Evolutionary conservation across 92 coral and sea anemone species (phyloP), one percentile per base, ranked within the genome.

Genomic region (Epizoanthus illoricatus): DNA sequence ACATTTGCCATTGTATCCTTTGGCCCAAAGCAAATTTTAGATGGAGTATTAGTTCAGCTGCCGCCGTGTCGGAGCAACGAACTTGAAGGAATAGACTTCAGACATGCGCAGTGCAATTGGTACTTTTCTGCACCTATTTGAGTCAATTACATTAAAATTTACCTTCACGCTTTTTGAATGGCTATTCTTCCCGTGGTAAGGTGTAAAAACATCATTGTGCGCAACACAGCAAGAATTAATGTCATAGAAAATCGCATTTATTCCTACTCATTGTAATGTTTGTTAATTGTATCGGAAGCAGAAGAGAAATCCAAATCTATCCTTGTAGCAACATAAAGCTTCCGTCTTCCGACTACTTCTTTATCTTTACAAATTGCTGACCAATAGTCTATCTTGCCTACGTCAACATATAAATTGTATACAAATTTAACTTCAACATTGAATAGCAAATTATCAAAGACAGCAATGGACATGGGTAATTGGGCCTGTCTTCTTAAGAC

Each of bases 351-450:
- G 69, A 43, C 64, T 45, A 62, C 20, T 62, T 78, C 39, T 78
- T 78, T 23, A 41, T 52, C 64, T 74, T 74, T 74, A 74, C 80
- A 55, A 57, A 55, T 23, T 78, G 24, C 71, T 42, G 71, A 20
- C 71, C 82, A 78, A 78, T 78, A 24, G 71, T 4, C 19, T 63
- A 5, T 21, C 60, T 62, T 62, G 71, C 42, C 49, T 63, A 42
- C 71, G 82, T 78, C 82, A 62, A 78, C 82, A 78, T 21, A 13
- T 62, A 43, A 78, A 78, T 78, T 78, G 42, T 78, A 62, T 78
- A 78, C 82, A 78, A 78, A 78, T 45, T 78, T 78, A 78, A 62
- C 71, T 78, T 78, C 82, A 78, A 78, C 71, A 78, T 78, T 62
- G 82, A 78, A 78, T 78, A 43, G 66, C 67, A 78, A 78, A 62